phyloP scores from a whole-genome alignment of 2,888 invertebrate species.

The Actias luna region DNA sequence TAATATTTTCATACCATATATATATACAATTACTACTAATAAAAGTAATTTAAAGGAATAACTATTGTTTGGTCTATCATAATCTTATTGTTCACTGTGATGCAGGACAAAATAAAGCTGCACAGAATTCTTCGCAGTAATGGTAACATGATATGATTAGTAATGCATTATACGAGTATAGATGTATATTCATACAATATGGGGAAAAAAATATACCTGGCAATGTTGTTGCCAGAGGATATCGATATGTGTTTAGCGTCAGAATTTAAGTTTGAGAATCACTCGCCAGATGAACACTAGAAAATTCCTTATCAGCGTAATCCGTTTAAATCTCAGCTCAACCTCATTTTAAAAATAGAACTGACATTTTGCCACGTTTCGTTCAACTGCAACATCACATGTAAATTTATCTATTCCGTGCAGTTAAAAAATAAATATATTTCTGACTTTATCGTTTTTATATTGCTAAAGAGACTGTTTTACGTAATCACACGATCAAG shows the following conservation, averaged over 20 bases:
- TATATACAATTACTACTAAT: too few species aligned
- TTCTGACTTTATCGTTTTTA: too few species aligned
- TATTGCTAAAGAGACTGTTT: neutral
- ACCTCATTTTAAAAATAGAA: neutral
- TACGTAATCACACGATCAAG: neutral
- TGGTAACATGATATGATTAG: neutral
- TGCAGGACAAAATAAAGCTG: neutral
- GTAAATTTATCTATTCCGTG: neutral
- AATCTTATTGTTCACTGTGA: neutral
- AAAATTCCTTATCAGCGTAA: neutral
- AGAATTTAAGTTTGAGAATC: neutral
- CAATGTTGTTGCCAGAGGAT: neutral
- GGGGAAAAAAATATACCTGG: too few species aligned
- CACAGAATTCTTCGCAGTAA: too few species aligned
- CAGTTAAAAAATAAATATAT: neutral
- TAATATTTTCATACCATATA: too few species aligned
- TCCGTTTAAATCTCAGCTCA: neutral
- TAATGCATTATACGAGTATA: neutral
- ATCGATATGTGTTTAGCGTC: neutral
- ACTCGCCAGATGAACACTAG: neutral
- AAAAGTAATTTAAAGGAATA: neutral
- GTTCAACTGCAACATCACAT: neutral
- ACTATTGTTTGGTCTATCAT: neutral
- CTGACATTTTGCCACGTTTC: neutral
- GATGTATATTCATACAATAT: too few species aligned